Evolutionary conservation across 2,797 vertebrate genomes (phyloP).

Genomic region (Gastrophryne carolinensis): DNA sequence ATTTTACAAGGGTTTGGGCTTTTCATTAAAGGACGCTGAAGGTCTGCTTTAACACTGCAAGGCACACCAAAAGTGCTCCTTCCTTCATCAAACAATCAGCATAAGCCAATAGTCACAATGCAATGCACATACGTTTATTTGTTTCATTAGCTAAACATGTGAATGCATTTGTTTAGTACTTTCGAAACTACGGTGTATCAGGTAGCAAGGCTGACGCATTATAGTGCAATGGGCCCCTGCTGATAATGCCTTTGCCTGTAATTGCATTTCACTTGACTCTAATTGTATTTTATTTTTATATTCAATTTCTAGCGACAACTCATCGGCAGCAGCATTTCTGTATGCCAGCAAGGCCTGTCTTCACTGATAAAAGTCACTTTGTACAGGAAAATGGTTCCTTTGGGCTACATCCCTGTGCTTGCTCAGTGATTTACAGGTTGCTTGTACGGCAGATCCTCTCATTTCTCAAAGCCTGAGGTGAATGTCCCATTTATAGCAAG

Average conservation of each 20-base stretch:
- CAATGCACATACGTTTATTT: no score
- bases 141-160: no score
- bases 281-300: slow-evolving; percentile 16
- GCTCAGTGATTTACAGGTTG: slow-evolving; percentile 45
- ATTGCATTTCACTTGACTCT: slow-evolving; percentile 23
- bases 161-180: not conserved
- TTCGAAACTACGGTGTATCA: not conserved
- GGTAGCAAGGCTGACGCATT: not conserved
- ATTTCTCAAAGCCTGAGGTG: slow-evolving; percentile 47
- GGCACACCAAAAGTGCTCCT: no score
- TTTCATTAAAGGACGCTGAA: no score
- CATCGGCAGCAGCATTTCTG: slow-evolving; percentile 20
- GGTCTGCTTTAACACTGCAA: no score
- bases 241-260: slow-evolving; percentile 26
- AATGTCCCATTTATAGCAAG: slow-evolving; percentile 44
- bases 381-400: slow-evolving; percentile 49
- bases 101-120: no score
- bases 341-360: slow-evolving; percentile 36
- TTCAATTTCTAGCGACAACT: not conserved
- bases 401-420: slow-evolving; percentile 43
- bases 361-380: slow-evolving; percentile 49
- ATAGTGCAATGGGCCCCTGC: not conserved
- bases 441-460: slow-evolving; percentile 23
- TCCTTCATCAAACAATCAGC: no score
- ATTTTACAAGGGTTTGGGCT: no score